Conservation (phyloP, 2,888 invertebrate genomes). For the Gerris lacustris region DNA sequence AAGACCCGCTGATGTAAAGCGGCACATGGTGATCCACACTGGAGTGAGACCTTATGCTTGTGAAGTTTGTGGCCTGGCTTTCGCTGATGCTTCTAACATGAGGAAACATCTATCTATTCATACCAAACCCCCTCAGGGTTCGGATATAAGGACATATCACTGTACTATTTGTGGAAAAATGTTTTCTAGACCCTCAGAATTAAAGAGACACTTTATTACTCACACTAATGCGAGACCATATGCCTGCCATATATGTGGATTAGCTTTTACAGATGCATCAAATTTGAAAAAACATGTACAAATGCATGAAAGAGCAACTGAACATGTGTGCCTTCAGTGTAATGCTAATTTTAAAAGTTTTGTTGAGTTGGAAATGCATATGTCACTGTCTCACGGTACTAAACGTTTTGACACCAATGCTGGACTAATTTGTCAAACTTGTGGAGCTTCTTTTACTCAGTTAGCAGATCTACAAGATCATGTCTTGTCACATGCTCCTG, state of each 20-base stretch:
- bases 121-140: constrained; percentile 30
- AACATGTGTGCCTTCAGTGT: constrained; percentile 10
- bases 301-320: constrained; percentile 11
- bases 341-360: constrained; percentile 16
- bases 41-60: constrained; percentile 51
- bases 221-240: constrained; percentile 9
- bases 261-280: constrained; percentile 17
- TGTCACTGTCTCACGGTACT: constrained; percentile 14
- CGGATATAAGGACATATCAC: constrained; percentile 8
- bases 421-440: constrained; percentile 15
- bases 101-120: constrained; percentile 54
- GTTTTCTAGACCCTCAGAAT: constrained; percentile 6
- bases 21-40: constrained; percentile 51
- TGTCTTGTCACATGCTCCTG: constrained; percentile 25
- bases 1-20: constrained; percentile 30
- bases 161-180: constrained; percentile 6
- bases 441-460: constrained; percentile 24
- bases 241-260: constrained; percentile 4
- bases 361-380: constrained; percentile 24
- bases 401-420: background rate
- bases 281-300: constrained; percentile 17
- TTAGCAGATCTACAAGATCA: constrained; percentile 28
- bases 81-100: constrained; percentile 53
- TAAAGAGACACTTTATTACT: constrained; percentile 8
- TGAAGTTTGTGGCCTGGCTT: constrained; percentile 45